Evolutionary conservation across 2,113 vertebrate species (phyloP), one percentile per base, ranked within the genome.

Genomic region (Tenebrosternarchus preto): DNA sequence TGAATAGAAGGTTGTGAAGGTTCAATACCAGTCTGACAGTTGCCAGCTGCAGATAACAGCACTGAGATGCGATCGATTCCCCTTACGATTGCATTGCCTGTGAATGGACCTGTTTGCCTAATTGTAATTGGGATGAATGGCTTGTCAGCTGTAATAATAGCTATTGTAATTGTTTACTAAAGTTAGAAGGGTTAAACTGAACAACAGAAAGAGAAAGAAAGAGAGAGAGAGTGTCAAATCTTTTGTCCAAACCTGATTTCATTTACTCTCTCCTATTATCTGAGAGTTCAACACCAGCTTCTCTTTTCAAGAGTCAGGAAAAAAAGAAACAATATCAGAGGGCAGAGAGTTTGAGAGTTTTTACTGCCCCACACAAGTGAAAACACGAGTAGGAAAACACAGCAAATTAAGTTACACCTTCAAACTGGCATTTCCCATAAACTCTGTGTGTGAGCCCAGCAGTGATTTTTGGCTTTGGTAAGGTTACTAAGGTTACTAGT

Each of bases 41-140:
- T 89, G 90, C 83, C 82, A 84, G 86, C 84, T 77, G 78, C 76
- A 90, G 85, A 87, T 88, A 88, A 70, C 61, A 25, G 81, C 74
- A 24, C 69, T 74, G 87, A 90, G 86, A 88, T 87, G 76, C 82
- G 82, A 92, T 94, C 91, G 87, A 92, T 93, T 93, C 85, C 85
- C 88, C 90, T 92, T 90, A 77, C 53, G 59, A 77, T 82, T 36
- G 82, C 84, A 66, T 64, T 87, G 86, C 89, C 90, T 90, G 83
- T 86, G 84, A 76, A 63, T 80, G 39, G 61, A 81, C 82, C 84
- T 85, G 89, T 85, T 73, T 73, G 57, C 81, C 80, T 76, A 85
- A 86, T 87, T 90, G 87, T 86, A 91, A 93, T 92, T 91, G 89
- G 83, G 92, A 92, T 86, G 83, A 93, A 93, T 93, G 88, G 85